phyloP scores from a whole-genome alignment of 2,888 invertebrate species.

The Zaprionus lineosus region DNA sequence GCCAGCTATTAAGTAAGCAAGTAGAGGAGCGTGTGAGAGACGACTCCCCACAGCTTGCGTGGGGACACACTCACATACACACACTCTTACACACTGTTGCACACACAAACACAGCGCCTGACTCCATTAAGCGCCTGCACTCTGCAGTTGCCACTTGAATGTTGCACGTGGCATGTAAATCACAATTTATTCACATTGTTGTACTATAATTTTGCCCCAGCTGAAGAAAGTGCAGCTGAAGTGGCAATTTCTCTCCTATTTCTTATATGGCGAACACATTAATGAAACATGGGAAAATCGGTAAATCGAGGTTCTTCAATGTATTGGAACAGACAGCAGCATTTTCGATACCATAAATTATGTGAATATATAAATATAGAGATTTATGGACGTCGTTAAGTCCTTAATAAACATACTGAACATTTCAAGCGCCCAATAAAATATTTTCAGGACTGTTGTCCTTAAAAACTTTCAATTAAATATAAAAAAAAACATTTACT shows the following conservation, averaged over 20 bases:
- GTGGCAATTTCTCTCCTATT: slow-evolving; percentile 46
- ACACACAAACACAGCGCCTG: slow-evolving; percentile 23
- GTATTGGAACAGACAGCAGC: too few relatives aligned
- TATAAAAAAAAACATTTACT: too few relatives aligned
- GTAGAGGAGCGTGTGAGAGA: slow-evolving; percentile 57
- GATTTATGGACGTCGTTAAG: too few relatives aligned
- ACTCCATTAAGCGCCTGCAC: slow-evolving; percentile 57
- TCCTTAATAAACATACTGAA: too few relatives aligned
- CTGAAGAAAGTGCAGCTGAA: slow-evolving; percentile 64
- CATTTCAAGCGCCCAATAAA: too few relatives aligned
- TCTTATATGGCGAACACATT: too few relatives aligned
- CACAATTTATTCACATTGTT: slow-evolving; percentile 78
- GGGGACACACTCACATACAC: slow-evolving; percentile 37
- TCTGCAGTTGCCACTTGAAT: slow-evolving; percentile 61
- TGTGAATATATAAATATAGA: too few relatives aligned
- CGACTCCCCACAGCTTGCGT: slow-evolving; percentile 27
- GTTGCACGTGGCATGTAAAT: slow-evolving; percentile 63
- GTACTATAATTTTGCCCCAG: slow-evolving; percentile 74
- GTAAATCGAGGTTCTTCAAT: too few relatives aligned
- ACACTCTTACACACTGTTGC: slow-evolving; percentile 28
- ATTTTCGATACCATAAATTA: too few relatives aligned
- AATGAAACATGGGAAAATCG: too few relatives aligned
- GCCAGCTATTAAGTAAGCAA: slow-evolving; percentile 47
- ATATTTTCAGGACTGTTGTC: too few relatives aligned
- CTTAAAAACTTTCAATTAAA: too few relatives aligned